These are phyloP conservation scores for Boulengeromyrus knoepffleri DNA, from an alignment of 2,113 vertebrate genomes.

Conservation along the genomic window DNA sequence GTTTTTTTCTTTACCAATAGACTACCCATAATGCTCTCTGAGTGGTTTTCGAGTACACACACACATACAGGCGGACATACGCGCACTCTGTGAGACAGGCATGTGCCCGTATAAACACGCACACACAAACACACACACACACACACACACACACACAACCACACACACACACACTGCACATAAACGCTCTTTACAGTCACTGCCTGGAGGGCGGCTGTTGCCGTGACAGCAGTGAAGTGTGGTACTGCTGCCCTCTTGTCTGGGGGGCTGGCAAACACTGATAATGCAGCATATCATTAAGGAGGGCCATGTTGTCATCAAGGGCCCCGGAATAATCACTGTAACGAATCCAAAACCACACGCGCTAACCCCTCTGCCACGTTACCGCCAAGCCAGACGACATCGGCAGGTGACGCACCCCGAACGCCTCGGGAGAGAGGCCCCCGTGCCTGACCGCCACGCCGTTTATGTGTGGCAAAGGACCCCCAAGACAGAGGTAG, in stretches of 20 bases:
- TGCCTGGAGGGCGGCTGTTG: conserved; percentile 19
- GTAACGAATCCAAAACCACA: neutral
- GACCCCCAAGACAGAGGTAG: neutral
- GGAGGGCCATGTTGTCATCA: conserved; percentile 21
- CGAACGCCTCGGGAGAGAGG: neutral
- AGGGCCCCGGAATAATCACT: conserved; percentile 25
- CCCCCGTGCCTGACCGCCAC: neutral
- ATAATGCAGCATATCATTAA: conserved; percentile 26
- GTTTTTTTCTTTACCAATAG: neutral
- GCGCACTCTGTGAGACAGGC: conserved; percentile 10
- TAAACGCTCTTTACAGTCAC: conserved; percentile 14
- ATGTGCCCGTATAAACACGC: neutral
- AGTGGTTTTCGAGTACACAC: neutral
- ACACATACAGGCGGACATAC: neutral
- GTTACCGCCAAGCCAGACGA: conserved; percentile 3
- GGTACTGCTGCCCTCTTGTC: conserved; percentile 22
- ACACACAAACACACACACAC: no score
- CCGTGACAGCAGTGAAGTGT: conserved; percentile 20
- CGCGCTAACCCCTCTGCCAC: conserved; percentile 17
- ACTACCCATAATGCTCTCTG: neutral
- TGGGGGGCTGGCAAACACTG: conserved; percentile 25
- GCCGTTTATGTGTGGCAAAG: neutral
- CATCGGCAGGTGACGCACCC: neutral
- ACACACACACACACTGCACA: neutral
- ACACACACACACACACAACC: neutral